phyloP scores from a whole-genome alignment of 2,797 vertebrate genomes.

The Pteropus rufus region DNA sequence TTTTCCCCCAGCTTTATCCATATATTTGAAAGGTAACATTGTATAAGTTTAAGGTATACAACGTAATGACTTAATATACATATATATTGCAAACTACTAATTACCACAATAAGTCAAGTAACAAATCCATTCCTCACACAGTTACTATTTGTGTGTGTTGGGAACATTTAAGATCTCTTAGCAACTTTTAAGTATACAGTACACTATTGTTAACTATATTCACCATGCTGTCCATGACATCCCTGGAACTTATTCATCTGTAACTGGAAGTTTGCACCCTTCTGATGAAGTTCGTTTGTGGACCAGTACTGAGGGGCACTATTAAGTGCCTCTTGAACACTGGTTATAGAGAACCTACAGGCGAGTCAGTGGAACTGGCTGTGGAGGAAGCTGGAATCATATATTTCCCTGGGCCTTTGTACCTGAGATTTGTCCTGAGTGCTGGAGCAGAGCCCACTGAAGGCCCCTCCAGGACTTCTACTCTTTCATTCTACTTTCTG shows the following conservation, averaged over 20 bases:
- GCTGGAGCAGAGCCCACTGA: too few relatives aligned
- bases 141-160: background rate
- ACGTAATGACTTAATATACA: background rate
- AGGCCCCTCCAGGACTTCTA: background rate
- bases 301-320: background rate
- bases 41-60: background rate
- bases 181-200: background rate
- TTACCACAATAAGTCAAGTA: background rate
- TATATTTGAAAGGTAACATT: background rate
- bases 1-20: background rate
- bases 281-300: background rate
- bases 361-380: background rate
- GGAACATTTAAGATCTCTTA: background rate
- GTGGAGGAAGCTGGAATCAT: background rate
- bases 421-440: background rate
- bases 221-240: background rate
- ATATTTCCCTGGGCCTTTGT: background rate
- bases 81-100: background rate
- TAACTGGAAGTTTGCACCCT: background rate
- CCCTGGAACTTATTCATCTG: background rate
- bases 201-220: background rate
- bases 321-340: background rate
- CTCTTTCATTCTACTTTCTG: background rate
- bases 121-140: background rate
- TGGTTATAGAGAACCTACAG: fast-evolving